These are phyloP conservation scores for Myotis yumanensis DNA, from an alignment of 2,113 vertebrate genomes.

Conservation along the genomic window DNA sequence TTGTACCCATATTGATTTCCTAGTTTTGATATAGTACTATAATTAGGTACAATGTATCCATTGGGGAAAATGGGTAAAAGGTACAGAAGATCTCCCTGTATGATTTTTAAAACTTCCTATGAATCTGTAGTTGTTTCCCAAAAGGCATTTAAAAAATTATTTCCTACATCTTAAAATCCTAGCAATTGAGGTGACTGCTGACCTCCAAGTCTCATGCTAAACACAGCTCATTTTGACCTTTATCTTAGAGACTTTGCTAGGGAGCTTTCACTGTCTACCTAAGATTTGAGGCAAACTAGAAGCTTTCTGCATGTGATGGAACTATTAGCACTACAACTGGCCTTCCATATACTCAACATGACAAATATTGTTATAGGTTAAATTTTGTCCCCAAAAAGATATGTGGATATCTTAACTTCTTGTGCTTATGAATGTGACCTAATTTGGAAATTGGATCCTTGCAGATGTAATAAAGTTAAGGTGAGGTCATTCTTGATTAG, in stretches of 20 bases:
- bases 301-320: not conserved
- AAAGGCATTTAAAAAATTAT: not conserved
- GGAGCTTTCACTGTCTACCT: not conserved
- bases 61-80: not conserved
- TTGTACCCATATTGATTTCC: not conserved
- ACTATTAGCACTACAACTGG: not conserved
- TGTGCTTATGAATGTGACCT: not conserved
- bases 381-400: not conserved
- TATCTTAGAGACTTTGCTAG: not conserved
- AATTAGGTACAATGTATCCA: not conserved
- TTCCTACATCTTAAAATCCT: not conserved
- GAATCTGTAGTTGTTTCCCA: not conserved
- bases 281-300: not conserved
- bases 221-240: not conserved
- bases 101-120: not conserved
- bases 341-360: not conserved
- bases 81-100: not conserved
- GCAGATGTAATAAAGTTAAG: not conserved
- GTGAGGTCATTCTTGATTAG: not conserved
- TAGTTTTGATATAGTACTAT: not conserved
- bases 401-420: not conserved
- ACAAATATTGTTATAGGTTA: not conserved
- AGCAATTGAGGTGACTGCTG: not conserved
- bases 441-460: not conserved
- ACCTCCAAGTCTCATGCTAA: not conserved